Evolutionary conservation across 2,888 invertebrate genomes (phyloP), one percentile per base, ranked within the genome.

Genomic region (Acanthococcus lagerstroemiae): DNA sequence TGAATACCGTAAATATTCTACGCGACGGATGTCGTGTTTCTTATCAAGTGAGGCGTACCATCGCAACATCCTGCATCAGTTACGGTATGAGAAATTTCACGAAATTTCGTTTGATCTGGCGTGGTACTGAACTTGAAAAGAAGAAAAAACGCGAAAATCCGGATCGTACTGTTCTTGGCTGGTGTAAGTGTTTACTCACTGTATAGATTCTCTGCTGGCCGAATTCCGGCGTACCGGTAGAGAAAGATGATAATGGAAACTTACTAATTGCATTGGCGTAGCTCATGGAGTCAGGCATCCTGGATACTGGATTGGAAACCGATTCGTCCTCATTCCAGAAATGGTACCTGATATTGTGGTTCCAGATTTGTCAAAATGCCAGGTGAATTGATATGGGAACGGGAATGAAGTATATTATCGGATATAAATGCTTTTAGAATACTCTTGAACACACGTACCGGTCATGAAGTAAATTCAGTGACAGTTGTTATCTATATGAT

Each of bases 281-380:
- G 83, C 81, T 70, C 81, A 87, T 69, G 90, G 90, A 19, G 84
- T 86, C 0, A 81, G 84, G 63, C 81, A 82, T 61, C 78, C 79
- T 4, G 91, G 90, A 6, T 80, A 81, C 69, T 71, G 67, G 4
- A 70, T 81, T 3, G 77, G 82, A 55, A 82, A 81, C 0, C 79
- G 80, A 70, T 87, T 80, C 73, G 75, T 83, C 1, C 72, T 75
- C 15, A 78, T 96, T 3, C 87, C 88, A 1, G 95, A 96, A 80
- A 93, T 86, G 85, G 83, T 92, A 69, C 95, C 96, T 0, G 89
- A 95, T 74, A 75, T 97, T 17, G 83, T 97, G 66, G 95, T 97
- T 2, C 97, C 97, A 0, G 86, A 95, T 76, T 77, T 99, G 24
- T 84, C 81, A 69, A 84, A 80, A 70, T 97, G 87, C 74, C 78